phyloP scores from a whole-genome alignment of 2,888 invertebrate genomes.

The Parnassius apollo region DNA sequence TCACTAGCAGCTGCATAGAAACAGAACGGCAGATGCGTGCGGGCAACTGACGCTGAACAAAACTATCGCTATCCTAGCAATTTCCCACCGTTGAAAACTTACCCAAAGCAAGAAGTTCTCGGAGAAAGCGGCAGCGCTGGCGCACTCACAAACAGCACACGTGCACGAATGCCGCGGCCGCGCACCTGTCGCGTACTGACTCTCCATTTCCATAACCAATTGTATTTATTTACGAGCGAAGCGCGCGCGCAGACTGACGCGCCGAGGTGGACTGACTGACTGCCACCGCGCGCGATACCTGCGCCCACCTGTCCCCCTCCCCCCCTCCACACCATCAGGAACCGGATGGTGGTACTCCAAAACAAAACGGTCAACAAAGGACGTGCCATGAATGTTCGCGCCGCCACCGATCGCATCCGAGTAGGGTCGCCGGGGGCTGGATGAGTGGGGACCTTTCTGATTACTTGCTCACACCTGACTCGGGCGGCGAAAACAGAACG shows the following conservation, averaged over 20 bases:
- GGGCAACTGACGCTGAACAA: conserved; percentile 59
- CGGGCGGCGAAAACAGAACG: conserved; percentile 47
- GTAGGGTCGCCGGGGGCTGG: conserved; percentile 53
- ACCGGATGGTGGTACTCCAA: conserved; percentile 80
- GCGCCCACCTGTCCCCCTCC: conserved; percentile 78
- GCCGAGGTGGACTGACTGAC: conserved; percentile 74
- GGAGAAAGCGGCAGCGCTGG: conserved; percentile 58
- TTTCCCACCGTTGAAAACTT: conserved; percentile 51
- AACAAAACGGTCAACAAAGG: conserved; percentile 81
- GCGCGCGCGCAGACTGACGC: conserved; percentile 75
- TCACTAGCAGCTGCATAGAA: conserved; percentile 68
- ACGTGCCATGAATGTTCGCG: conserved; percentile 79
- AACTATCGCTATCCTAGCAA: conserved; percentile 46
- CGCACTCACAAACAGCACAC: conserved; percentile 79
- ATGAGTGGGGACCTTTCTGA: conserved; percentile 44
- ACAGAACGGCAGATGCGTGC: conserved; percentile 74
- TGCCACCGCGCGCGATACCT: conserved; percentile 69
- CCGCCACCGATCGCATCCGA: conserved; percentile 59
- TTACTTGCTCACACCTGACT: conserved; percentile 67
- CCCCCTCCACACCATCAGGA: conserved; percentile 74
- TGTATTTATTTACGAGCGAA: conserved; percentile 55
- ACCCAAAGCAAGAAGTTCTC: conserved; percentile 48
- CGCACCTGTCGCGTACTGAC: conserved; percentile 79
- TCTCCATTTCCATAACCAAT: conserved; percentile 71
- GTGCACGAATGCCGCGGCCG: conserved; percentile 75